phyloP scores from a whole-genome alignment of 2,888 invertebrate genomes.

The Eupithecia vulgata region DNA sequence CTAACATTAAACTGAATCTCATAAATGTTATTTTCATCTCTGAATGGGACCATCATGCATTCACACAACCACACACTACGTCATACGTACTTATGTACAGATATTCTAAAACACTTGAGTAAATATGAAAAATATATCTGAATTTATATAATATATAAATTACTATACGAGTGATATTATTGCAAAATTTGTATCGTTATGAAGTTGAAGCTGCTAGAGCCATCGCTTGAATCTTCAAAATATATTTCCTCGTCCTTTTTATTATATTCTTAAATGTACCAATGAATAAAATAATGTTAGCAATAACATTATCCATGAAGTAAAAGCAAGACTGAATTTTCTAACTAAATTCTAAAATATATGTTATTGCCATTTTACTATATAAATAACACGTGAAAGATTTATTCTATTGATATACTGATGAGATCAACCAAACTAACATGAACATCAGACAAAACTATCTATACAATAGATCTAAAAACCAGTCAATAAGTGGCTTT shows the following conservation, averaged over 20 bases:
- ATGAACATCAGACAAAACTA: conserved; percentile 13
- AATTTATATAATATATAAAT: conserved; percentile 33
- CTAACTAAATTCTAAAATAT: conserved; percentile 12
- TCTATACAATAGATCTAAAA: conserved; percentile 3
- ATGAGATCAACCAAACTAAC: conserved; percentile 15
- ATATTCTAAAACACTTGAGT: conserved; percentile 48
- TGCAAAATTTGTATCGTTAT: conserved; percentile 32
- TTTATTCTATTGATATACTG: conserved; percentile 21
- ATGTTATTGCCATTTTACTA: conserved; percentile 10
- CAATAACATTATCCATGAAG: not conserved
- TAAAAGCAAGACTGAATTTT: conserved; percentile 2
- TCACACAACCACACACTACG: conserved; percentile 38
- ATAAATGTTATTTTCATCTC: conserved; percentile 2
- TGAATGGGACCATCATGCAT: conserved; percentile 10
- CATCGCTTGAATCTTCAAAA: conserved; percentile 21
- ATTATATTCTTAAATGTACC: not conserved
- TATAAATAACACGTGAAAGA: conserved; percentile 1
- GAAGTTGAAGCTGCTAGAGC: conserved; percentile 34
- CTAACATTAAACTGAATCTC: not conserved
- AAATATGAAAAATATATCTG: conserved; percentile 42
- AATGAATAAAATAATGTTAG: not conserved
- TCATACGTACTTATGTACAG: conserved; percentile 51
- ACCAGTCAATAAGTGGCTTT: not conserved
- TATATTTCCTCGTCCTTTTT: not conserved
- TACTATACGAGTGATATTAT: conserved; percentile 34